Evolutionary conservation across 2,888 invertebrate genomes (phyloP).

Genomic region (Caenorhabditis uteleia): DNA sequence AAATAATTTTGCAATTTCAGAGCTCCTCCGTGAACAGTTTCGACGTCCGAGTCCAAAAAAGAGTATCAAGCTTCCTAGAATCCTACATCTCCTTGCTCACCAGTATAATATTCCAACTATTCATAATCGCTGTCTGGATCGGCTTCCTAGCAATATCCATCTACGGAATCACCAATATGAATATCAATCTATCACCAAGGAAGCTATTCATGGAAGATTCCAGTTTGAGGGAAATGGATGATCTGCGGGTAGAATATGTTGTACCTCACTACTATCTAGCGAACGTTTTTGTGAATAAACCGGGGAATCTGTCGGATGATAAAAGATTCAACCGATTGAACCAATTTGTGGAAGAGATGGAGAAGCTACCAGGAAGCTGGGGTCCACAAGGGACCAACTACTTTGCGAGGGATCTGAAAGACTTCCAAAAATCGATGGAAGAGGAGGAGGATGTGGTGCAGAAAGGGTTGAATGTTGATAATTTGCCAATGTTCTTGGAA

Average conservation of each 20-base stretch:
- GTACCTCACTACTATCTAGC: slow-evolving; percentile 61
- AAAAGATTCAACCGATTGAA: slow-evolving; percentile 39
- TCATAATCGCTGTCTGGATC: too few species aligned
- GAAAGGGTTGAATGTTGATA: slow-evolving; percentile 14
- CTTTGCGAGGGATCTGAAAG: slow-evolving; percentile 43
- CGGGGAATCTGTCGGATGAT: slow-evolving; percentile 57
- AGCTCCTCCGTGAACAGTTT: too few species aligned
- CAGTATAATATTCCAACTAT: too few species aligned
- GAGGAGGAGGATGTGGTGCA: slow-evolving; percentile 20
- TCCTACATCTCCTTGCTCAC: too few species aligned
- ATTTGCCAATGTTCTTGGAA: slow-evolving; percentile 51
- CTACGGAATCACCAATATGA: slow-evolving; percentile 64
- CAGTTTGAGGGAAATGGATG: slow-evolving; percentile 61
- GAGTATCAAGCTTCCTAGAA: too few species aligned
- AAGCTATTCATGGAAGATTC: slow-evolving; percentile 66
- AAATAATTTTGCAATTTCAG: too few species aligned
- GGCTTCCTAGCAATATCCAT: too few species aligned
- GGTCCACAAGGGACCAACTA: slow-evolving; percentile 55
- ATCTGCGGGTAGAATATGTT: slow-evolving; percentile 62
- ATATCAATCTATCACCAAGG: slow-evolving; percentile 65
- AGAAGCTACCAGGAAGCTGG: slow-evolving; percentile 59
- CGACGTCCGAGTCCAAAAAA: too few species aligned
- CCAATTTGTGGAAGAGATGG: slow-evolving; percentile 56
- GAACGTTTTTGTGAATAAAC: slow-evolving; percentile 55
- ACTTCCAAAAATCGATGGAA: slow-evolving; percentile 33